phyloP scores from a whole-genome alignment of 2,797 vertebrate species.

The Periparus ater region DNA sequence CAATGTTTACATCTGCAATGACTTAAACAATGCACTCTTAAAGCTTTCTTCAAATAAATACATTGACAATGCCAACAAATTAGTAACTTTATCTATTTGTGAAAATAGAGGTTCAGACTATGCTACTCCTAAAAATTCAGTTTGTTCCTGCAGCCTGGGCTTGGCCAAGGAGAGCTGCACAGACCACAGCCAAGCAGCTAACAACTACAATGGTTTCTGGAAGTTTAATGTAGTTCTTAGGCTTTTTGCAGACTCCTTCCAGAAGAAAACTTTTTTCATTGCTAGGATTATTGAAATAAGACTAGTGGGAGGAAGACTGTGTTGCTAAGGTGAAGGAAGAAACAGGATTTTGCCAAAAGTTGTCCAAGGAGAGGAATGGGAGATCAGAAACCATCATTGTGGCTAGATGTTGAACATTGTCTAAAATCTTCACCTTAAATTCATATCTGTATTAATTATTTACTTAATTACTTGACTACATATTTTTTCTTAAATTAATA shows the following conservation, averaged over 20 bases:
- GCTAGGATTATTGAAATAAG: background rate
- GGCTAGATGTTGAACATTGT: background rate
- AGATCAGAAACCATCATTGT: background rate
- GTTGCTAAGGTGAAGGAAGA: background rate
- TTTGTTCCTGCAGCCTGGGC: background rate
- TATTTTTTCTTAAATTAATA: background rate
- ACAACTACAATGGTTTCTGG: background rate
- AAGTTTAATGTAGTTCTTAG: background rate
- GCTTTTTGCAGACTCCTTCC: background rate
- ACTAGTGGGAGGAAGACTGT: background rate
- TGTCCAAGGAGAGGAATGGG: background rate
- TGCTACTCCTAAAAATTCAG: fast-evolving
- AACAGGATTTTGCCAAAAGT: background rate
- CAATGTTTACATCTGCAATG: background rate
- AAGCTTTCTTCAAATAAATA: background rate
- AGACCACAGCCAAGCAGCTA: background rate
- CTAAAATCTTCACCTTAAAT: background rate
- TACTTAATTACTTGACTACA: background rate
- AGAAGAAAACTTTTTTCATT: background rate
- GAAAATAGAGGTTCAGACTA: background rate
- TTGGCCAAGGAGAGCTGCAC: background rate
- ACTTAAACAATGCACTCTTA: background rate
- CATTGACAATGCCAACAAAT: background rate
- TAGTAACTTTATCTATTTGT: background rate
- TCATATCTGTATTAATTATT: background rate